Evolutionary conservation across 2,888 invertebrate genomes (phyloP), one percentile per base, ranked within the genome.

Genomic region (Chymomyza fuscimana): DNA sequence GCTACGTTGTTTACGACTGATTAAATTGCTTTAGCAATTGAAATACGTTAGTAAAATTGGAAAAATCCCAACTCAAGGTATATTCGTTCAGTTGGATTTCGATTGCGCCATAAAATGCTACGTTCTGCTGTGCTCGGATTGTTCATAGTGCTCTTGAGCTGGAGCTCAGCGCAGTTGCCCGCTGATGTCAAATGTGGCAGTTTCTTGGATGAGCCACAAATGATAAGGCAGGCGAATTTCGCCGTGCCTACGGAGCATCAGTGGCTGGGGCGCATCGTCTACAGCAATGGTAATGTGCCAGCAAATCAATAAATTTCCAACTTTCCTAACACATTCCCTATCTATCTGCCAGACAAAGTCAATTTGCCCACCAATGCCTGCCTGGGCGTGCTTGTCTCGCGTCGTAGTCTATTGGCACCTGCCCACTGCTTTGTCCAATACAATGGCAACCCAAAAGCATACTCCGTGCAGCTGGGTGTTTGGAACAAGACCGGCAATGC

Each of bases 211-310:
- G 80, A 85, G 63, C 56, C 29, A 0, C 69, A 63, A 12, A 2
- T 86, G 9, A n/a, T 80, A 0, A 73, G 40, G 0, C 74, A 70
- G 22, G 10, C 3, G 0, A 0, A 0, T 0, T 81, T 51, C 58
- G 81, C 84, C 1, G 60, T 69, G 19, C 84, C 84, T 52, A 81
- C 76, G 1, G 84, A 85, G 58, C 82, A 85, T 16, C 84, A 82
- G 67, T 85, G 84, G 84, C 12, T 85, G 56, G 86, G 69, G 0
- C 79, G 77, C 5, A 79, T 85, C 2, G 70, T 67, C 0, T 86
- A 77, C 51, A 36, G 7, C 10, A 67, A 76, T n/a, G 81, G 84
- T 82, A 60, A 73, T 7, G 5, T 32, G 7, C 32, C 40, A 22
- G 10, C 1, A 7, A 16, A 56, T 54, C 51, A 60, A 15, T 25